Base-by-base conservation (phyloP, 2,797 vertebrate species). In the Galago senegalensis region DNA sequence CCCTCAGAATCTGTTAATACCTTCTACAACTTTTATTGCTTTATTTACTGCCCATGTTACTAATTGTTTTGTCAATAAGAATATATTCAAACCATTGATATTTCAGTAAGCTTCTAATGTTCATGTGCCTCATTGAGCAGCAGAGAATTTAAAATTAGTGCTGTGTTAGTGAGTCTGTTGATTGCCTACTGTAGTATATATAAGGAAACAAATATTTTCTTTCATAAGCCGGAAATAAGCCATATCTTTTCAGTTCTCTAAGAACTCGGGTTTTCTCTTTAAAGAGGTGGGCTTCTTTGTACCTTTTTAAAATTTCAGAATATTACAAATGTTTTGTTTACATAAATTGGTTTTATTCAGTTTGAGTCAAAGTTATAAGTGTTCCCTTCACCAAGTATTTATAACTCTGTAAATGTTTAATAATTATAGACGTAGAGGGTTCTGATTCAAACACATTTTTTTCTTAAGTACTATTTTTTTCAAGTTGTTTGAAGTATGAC, bases 401-500 rank as follows among this genome's bases (percentile, higher is more conserved):
- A 46, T 67, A 81, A 65, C 23, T 37, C 72, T 93, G 67, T 25
- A 85, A 87, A 65, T 53, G 5, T 85, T 17, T 61, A 65, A 58
- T 94, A 46, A 93, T 87, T 80, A 37, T 25, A 73, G 56, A 70
- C 21, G 12, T 13, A 80, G 58, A 77, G 1, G 3, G 29, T 79
- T 96, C 77, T 93, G 31, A 79, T 80, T 91, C 20, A 18, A 95
- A 11, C 21, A n/a, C 18, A 80, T 86, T 96, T 95, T 80, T 29
- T 40, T 40, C 40, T 40, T 40, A 40, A 40, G 40, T 40, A 40
- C 40, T 40, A 40, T 40, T 40, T 40, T 40, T 40, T 40, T 40
- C 40, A 40, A 40, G 40, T 40, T 40, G 40, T 40, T 40, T 40
- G 40, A 40, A 40, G 40, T 40, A 40, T 40, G 40, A 40, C 40